Percentiles rank a stretch among this genome's conserved stretches.
These are phyloP conservation scores for Scopus umbretta DNA, from an alignment of 2,113 vertebrate species.

Conservation along the genomic window DNA sequence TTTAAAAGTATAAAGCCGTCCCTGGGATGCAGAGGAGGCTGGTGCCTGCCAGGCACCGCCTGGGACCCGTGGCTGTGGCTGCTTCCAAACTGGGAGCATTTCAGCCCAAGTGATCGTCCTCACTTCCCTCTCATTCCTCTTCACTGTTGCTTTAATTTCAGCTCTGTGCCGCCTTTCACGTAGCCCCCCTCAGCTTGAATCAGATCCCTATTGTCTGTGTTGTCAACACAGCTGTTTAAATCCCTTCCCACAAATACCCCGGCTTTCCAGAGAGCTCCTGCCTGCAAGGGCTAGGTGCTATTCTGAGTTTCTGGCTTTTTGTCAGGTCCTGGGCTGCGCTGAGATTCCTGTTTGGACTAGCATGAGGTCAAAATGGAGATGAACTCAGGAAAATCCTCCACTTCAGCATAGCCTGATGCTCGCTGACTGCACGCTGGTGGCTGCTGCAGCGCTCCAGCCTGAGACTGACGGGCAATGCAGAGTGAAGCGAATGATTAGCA, in stretches of 20 bases:
- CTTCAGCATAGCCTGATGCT: background rate
- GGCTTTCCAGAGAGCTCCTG: background rate
- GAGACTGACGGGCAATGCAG: background rate
- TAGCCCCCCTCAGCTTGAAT: slow-evolving; percentile 5
- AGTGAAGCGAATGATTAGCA: background rate
- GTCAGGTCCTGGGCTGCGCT: background rate
- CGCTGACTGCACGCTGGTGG: background rate
- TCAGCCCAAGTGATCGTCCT: background rate
- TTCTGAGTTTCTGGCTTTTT: background rate
- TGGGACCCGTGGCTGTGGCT: background rate
- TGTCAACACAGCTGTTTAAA: slow-evolving; percentile 48
- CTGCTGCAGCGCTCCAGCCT: background rate
- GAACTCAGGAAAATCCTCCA: background rate
- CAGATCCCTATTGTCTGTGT: background rate
- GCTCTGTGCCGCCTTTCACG: background rate
- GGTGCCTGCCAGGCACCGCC: background rate
- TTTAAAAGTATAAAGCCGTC: background rate
- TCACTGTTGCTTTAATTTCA: background rate
- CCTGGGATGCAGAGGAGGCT: background rate
- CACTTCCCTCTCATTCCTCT: background rate
- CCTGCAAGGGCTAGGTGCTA: background rate
- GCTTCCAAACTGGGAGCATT: background rate
- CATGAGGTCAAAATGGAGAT: background rate
- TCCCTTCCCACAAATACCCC: background rate
- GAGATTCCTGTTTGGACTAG: background rate